A percentile compares a stretch with the other conserved stretches of the same genome.
phyloP scores from a whole-genome alignment of 2,888 invertebrate species.

The Hemicrepidius hirtus region DNA sequence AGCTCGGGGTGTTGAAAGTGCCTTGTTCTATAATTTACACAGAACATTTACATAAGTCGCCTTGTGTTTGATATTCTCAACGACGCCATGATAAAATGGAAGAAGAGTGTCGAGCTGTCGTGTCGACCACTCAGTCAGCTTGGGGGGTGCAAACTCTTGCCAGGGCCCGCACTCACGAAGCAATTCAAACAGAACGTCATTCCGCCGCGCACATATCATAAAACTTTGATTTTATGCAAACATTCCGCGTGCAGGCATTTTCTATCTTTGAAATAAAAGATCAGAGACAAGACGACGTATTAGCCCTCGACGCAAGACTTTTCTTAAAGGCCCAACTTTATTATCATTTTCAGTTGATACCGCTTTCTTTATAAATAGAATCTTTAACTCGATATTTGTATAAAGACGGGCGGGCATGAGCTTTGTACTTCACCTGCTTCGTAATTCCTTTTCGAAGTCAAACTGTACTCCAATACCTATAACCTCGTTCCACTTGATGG shows the following conservation, averaged over 20 bases:
- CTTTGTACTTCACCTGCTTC: no score
- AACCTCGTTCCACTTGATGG: no score
- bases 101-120: constrained; percentile 50
- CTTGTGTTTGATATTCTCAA: constrained; percentile 52
- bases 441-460: no score
- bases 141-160: constrained; percentile 41
- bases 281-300: constrained; percentile 32
- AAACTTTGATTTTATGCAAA: constrained; percentile 52
- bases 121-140: constrained; percentile 54
- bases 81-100: constrained; percentile 47
- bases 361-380: background rate
- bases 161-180: constrained; percentile 26
- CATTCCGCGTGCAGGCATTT: constrained; percentile 38
- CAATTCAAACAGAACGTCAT: constrained; percentile 40
- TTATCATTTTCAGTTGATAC: constrained; percentile 20
- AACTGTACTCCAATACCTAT: no score
- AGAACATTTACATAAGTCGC: constrained; percentile 43
- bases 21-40: constrained; percentile 41
- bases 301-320: background rate
- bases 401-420: background rate
- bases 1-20: constrained; percentile 27
- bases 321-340: constrained; percentile 9
- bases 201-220: constrained; percentile 47
- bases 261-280: constrained; percentile 40
- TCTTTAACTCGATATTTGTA: background rate